Evolutionary conservation across 2,113 vertebrate species (phyloP).

Genomic region (Microcebus murinus): DNA sequence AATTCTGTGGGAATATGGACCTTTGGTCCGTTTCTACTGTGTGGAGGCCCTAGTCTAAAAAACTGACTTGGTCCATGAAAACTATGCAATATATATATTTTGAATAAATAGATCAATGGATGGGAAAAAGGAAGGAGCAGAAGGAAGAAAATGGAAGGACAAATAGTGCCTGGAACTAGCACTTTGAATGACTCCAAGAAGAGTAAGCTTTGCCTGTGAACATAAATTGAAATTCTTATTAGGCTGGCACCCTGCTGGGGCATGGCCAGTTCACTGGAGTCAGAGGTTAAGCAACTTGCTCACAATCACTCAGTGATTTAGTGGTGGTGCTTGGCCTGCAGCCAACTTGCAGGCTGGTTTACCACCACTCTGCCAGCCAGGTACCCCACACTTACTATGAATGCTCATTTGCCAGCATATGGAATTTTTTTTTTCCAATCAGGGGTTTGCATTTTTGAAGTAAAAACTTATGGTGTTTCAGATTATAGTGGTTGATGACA

Average conservation of each 20-base stretch:
- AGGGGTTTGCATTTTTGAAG: background rate
- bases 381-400: background rate
- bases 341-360: background rate
- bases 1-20: background rate
- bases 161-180: background rate
- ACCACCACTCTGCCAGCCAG: fast-evolving
- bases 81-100: background rate
- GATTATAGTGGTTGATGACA: background rate
- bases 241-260: background rate
- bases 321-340: background rate
- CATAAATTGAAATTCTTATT: constrained; percentile 24
- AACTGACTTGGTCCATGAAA: background rate
- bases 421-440: background rate
- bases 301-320: background rate
- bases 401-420: background rate
- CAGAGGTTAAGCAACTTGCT: background rate
- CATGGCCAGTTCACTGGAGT: background rate
- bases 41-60: background rate
- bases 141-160: background rate
- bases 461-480: background rate
- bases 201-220: background rate
- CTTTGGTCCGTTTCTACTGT: background rate
- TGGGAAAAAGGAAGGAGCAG: background rate
- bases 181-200: background rate
- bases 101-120: background rate